Percentiles rank a stretch among this genome's conserved stretches.
Evolutionary conservation across 1,140 invertebrate genomes (phyloP).

Genomic region (Hesperophylax magnus): DNA sequence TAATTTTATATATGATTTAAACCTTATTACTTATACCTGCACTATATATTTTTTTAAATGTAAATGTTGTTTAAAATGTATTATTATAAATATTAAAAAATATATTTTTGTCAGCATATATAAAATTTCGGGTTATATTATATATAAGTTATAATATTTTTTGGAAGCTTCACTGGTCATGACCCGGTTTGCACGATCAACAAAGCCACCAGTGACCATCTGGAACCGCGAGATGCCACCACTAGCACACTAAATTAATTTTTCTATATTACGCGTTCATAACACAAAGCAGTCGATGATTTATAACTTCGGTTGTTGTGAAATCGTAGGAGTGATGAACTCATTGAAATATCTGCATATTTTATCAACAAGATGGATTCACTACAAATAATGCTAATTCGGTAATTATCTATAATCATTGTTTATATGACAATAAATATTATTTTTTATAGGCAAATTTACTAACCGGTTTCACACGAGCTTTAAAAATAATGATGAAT

Average conservation of each 20-base stretch:
- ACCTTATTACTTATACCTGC: no score
- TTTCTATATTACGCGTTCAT: conserved; percentile 1
- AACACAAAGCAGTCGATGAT: background rate
- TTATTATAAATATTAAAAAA: no score
- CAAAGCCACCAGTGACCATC: background rate
- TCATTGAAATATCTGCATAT: conserved; percentile 31
- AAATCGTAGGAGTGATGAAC: conserved; percentile 27
- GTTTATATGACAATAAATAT: no score
- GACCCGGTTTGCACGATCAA: background rate
- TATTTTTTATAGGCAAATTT: no score
- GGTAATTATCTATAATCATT: no score
- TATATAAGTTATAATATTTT: background rate
- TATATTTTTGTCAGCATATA: no score
- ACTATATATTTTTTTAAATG: no score
- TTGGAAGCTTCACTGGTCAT: background rate
- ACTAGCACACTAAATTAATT: background rate
- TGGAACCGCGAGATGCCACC: background rate
- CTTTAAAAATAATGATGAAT: no score
- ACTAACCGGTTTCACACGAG: no score
- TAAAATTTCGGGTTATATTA: no score
- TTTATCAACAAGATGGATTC: background rate
- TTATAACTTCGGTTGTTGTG: background rate
- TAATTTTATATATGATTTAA: no score
- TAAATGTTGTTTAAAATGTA: no score
- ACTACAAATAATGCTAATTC: background rate